Base-by-base conservation (phyloP, 2,797 vertebrate genomes). In the Gobionotothen gibberifrons region DNA sequence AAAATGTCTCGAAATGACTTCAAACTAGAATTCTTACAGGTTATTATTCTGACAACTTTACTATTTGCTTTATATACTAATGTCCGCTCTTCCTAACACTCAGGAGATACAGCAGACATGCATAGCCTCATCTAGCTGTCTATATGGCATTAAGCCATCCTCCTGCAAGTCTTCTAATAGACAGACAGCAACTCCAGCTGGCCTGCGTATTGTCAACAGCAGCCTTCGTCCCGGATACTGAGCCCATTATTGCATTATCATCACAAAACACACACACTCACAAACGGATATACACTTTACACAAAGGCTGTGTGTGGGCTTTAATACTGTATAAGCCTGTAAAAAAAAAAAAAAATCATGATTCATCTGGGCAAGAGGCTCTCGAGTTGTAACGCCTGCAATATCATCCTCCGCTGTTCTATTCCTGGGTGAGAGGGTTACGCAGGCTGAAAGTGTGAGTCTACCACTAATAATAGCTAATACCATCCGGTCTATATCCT, bases 161-260 rank as follows among this genome's bases (percentile, higher is more conserved):
- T 69, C 71, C 60, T 62, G 17, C 19, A 48, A 26, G 48, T 54
- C 55, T 55, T 58, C 61, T 69, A 40, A 69, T 29, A 84, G 58
- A 77, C 64, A 84, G 75, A 65, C 83, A 79, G 74, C 63, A 66
- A 63, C 84, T 87, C 79, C 89, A 88, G 92, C 81, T 90, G 90
- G 86, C 81, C 87, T 87, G 89, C 40, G 57, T 80, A 84, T 65
- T 76, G 79, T 90, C 89, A 91, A 90, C 88, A 91, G 83, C 82
- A 81, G 85, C 78, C 81, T 83, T 75, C 49, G 72, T 92, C 82
- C 88, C 52, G 86, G 91, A 92, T 87, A 83, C 89, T n/a, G 62
- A 74, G 82, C 66, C 74, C 74, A 87, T 92, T 89, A 91, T 88
- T 91, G 84, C 85, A 87, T 89, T 87, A 91, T 81, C 69, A 79